Conservation (phyloP, 2,113 vertebrate species). For the Hyaena hyaena region DNA sequence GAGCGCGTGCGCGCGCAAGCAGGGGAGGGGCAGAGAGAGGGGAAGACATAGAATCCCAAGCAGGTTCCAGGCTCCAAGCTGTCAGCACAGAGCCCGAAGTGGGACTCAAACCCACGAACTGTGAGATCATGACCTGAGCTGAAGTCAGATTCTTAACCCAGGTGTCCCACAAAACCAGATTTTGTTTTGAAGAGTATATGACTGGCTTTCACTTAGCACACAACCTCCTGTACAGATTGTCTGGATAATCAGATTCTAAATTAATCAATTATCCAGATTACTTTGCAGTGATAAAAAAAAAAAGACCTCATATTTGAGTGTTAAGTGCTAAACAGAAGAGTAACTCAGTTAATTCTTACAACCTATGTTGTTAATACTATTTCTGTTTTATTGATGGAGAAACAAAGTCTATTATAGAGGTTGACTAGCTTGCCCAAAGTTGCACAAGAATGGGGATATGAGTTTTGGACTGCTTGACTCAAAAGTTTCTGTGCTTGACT, state of each 20-base stretch:
- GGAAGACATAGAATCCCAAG: too few relatives aligned
- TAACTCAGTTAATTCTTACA: conserved; percentile 26
- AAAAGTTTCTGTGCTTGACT: not conserved
- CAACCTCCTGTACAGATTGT: not conserved
- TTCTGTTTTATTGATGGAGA: conserved; percentile 33
- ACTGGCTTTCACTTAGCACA: not conserved
- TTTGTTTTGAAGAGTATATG: not conserved
- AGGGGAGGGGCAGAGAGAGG: too few relatives aligned
- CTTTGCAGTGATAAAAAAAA: not conserved
- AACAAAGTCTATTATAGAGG: not conserved
- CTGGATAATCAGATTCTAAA: not conserved
- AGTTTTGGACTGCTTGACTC: not conserved
- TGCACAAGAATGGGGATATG: not conserved
- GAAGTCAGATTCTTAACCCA: too few relatives aligned
- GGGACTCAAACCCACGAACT: too few relatives aligned
- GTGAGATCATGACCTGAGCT: too few relatives aligned
- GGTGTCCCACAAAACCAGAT: not conserved
- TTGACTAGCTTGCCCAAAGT: not conserved
- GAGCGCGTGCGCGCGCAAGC: too few relatives aligned
- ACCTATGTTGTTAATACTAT: not conserved
- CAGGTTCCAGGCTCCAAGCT: too few relatives aligned
- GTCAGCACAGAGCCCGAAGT: too few relatives aligned
- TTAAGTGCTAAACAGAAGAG: not conserved
- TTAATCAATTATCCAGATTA: not conserved
- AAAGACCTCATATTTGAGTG: not conserved